Percentiles rank a stretch among this genome's conserved stretches.
These are phyloP conservation scores for Drymonia ruficornis DNA, from an alignment of 2,888 invertebrate species.

Conservation along the genomic window DNA sequence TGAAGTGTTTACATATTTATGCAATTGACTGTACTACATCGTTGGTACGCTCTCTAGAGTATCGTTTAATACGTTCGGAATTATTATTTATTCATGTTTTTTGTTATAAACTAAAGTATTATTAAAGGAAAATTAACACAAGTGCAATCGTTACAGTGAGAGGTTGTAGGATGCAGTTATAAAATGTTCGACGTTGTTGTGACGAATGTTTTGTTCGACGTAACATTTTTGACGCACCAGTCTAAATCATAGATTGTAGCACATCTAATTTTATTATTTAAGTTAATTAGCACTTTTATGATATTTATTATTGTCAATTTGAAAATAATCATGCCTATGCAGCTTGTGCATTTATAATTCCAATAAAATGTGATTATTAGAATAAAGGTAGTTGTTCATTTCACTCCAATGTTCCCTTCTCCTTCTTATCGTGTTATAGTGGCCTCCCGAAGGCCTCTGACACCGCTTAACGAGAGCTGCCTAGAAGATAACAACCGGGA, in stretches of 20 bases:
- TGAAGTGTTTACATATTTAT: not conserved
- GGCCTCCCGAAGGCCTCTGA: too few relatives aligned
- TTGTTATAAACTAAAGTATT: conserved; percentile 42
- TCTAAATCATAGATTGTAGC: conserved; percentile 72
- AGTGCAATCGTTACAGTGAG: conserved; percentile 48
- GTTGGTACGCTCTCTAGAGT: conserved; percentile 49
- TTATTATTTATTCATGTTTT: conserved; percentile 22
- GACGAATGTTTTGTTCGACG: conserved; percentile 29
- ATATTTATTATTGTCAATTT: conserved; percentile 59
- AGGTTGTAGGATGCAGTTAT: conserved; percentile 47
- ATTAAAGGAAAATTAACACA: conserved; percentile 27
- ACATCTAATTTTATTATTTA: conserved; percentile 63
- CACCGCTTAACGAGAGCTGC: too few relatives aligned
- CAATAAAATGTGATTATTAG: conserved; percentile 82
- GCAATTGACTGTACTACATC: conserved; percentile 9
- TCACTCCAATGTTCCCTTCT: conserved; percentile 5
- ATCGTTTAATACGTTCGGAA: conserved; percentile 29
- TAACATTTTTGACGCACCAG: conserved; percentile 75
- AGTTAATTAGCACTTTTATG: conserved; percentile 76
- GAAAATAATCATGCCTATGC: conserved; percentile 73
- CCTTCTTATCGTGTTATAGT: not conserved
- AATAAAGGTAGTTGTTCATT: conserved; percentile 48
- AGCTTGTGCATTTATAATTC: conserved; percentile 82
- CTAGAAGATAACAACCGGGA: too few relatives aligned
- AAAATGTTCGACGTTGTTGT: conserved; percentile 30